Percentiles rank a stretch among this genome's conserved stretches.
Conservation (phyloP, 2,888 invertebrate species). For the Pseudolycoriella hygida region DNA sequence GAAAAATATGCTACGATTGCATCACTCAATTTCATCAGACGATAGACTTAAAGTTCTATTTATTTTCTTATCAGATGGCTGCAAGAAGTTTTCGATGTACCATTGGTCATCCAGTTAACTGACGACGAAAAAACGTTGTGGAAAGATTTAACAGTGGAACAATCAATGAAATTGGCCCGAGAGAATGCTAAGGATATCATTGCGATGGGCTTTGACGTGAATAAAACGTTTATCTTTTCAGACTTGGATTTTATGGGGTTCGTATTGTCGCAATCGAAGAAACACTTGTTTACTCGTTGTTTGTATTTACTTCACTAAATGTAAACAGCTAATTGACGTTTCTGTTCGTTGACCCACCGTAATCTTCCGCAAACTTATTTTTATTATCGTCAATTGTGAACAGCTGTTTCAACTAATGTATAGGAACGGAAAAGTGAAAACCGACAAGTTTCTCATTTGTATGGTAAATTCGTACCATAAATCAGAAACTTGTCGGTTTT, state of each 20-base stretch:
- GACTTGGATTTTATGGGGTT: slow-evolving; percentile 90
- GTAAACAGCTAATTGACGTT: too few species aligned
- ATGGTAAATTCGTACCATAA: too few species aligned
- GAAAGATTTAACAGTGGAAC: slow-evolving; percentile 84
- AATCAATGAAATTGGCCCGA: slow-evolving; percentile 63
- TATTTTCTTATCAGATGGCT: slow-evolving; percentile 52
- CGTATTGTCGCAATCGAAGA: slow-evolving; percentile 19
- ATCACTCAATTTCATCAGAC: too few species aligned
- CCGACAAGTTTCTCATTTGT: too few species aligned
- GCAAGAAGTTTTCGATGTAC: slow-evolving; percentile 91
- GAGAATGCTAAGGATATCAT: slow-evolving; percentile 97
- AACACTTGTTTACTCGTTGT: too few species aligned
- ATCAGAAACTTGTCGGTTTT: too few species aligned
- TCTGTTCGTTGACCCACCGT: too few species aligned
- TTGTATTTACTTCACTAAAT: too few species aligned
- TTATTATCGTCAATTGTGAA: too few species aligned
- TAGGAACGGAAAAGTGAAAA: too few species aligned
- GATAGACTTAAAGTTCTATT: not conserved
- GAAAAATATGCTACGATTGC: not conserved
- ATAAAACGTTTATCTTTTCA: slow-evolving; percentile 94
- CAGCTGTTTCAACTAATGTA: too few species aligned
- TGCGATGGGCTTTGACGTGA: slow-evolving; percentile 82
- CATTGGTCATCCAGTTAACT: slow-evolving; percentile 89
- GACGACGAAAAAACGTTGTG: slow-evolving; percentile 98
- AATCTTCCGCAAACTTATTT: too few species aligned